Percentiles rank a stretch among this genome's conserved stretches.
Evolutionary conservation across 2,797 vertebrate species (phyloP).

Genomic region (Lagocephalus sceleratus): DNA sequence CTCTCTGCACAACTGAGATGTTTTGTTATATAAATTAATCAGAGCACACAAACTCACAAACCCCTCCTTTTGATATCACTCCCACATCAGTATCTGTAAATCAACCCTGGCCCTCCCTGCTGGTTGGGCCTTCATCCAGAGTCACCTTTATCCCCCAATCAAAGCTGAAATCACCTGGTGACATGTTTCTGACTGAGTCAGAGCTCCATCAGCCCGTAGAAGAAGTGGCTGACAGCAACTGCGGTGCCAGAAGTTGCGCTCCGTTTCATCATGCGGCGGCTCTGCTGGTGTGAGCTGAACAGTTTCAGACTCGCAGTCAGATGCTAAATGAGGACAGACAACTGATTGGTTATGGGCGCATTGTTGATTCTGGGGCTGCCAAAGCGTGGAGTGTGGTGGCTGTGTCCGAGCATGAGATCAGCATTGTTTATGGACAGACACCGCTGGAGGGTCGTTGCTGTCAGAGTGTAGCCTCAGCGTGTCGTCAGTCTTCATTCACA

Average conservation of each 20-base stretch:
- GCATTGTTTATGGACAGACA: not conserved
- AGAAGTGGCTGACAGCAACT: conserved; percentile 41
- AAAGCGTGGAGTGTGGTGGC: conserved; percentile 27
- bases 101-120: too few species aligned
- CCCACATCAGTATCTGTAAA: too few species aligned
- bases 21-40: too few species aligned
- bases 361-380: conserved; percentile 38
- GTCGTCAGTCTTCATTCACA: too few species aligned
- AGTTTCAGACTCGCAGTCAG: conserved; percentile 38
- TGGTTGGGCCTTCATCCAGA: conserved; percentile 20
- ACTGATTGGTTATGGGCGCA: conserved; percentile 33
- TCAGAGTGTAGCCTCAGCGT: too few species aligned
- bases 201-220: conserved; percentile 26
- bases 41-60: too few species aligned
- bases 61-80: too few species aligned
- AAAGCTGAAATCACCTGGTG: conserved; percentile 39
- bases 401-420: conserved; percentile 4
- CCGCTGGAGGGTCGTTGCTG: too few species aligned
- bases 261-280: conserved; percentile 66
- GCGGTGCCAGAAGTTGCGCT: conserved; percentile 42
- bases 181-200: conserved; percentile 33
- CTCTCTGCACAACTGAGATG: too few species aligned
- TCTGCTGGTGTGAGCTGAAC: conserved; percentile 38
- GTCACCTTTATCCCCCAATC: conserved; percentile 49
- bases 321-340: conserved; percentile 43